These are phyloP conservation scores for zebrafish (Danio rerio) DNA, from an alignment of 2,113 vertebrate genomes.

Conservation along the genomic window GRCz12tu NC_133183.1:26245001-26245500, in stretches of 20 bases:
- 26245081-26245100: not conserved
- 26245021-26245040: not conserved
- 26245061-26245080: not conserved
- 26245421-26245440: slow-evolving; percentile 32
- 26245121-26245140: slow-evolving; percentile 31
- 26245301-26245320: not conserved
- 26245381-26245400: slow-evolving; percentile 2
- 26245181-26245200: slow-evolving; percentile 63
- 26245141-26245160: slow-evolving; percentile 48
- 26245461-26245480: slow-evolving; percentile 75
- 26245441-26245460: slow-evolving; percentile 55
- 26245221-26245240: slow-evolving; percentile 26
- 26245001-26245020: not conserved
- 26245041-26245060: not conserved
- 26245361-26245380: not conserved
- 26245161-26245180: slow-evolving; percentile 55
- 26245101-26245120: slow-evolving; percentile 26
- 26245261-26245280: slow-evolving; percentile 3
- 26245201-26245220: slow-evolving; percentile 43
- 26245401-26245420: slow-evolving; percentile 10
- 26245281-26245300: not conserved
- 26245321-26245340: not conserved
- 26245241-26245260: slow-evolving; percentile 37
- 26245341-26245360: slow-evolving; percentile 15
- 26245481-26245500: slow-evolving; percentile 60